Conservation (phyloP, 2,888 invertebrate genomes). For the Isoperla grammatica region DNA sequence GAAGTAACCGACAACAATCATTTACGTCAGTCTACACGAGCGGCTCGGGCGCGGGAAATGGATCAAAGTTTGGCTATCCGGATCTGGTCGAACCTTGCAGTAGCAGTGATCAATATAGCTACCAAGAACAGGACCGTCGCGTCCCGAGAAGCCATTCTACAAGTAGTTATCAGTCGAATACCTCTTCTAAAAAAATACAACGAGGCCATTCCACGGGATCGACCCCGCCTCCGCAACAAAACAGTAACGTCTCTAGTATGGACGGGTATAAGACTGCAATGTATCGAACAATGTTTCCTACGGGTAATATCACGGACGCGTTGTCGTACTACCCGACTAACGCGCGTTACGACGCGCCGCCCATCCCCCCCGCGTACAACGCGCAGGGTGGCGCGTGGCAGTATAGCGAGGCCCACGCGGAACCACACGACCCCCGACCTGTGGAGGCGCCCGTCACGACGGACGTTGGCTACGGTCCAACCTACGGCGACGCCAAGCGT, state of each 20-base stretch:
- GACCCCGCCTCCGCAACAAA: slow-evolving; percentile 45
- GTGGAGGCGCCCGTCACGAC: slow-evolving; percentile 1
- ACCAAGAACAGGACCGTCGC: slow-evolving; percentile 34
- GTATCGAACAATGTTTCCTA: slow-evolving; percentile 63
- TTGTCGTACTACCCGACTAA: slow-evolving; percentile 76
- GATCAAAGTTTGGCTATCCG: slow-evolving; percentile 48
- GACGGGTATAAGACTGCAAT: slow-evolving; percentile 59
- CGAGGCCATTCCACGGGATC: slow-evolving; percentile 44
- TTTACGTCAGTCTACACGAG: slow-evolving; percentile 71
- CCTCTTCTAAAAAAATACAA: slow-evolving; percentile 45
- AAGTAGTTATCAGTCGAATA: slow-evolving; percentile 18
- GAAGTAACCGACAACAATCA: slow-evolving; percentile 61
- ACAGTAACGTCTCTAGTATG: slow-evolving; percentile 54
- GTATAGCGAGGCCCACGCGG: slow-evolving; percentile 19
- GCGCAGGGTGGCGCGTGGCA: slow-evolving; percentile 6
- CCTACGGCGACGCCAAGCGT: slow-evolving; percentile 23
- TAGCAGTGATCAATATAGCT: slow-evolving; percentile 17
- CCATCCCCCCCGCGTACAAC: slow-evolving; percentile 10
- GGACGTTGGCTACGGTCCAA: slow-evolving; percentile 17
- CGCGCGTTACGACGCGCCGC: slow-evolving; percentile 49
- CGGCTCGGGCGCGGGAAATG: slow-evolving; percentile 53
- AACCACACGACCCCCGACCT: slow-evolving; percentile 41
- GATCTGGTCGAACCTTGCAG: slow-evolving; percentile 48
- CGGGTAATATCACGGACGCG: slow-evolving; percentile 68
- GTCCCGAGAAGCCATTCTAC: slow-evolving; percentile 18